Percentiles rank a stretch among this genome's conserved stretches.
Conservation (phyloP, 2,113 vertebrate species). For the Saguinus midas region DNA sequence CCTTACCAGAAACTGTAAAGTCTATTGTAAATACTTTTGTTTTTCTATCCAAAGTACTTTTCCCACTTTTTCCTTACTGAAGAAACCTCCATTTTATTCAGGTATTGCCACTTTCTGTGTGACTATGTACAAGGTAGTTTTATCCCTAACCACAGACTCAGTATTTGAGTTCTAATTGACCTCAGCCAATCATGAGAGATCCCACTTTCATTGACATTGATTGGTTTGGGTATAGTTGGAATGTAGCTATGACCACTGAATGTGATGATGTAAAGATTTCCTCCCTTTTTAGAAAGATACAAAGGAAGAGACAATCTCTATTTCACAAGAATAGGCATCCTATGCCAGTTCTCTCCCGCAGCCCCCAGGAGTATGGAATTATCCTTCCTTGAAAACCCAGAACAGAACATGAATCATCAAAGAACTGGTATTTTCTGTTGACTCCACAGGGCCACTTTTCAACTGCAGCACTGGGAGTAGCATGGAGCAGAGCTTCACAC, state of each 20-base stretch:
- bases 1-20: not conserved
- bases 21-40: not conserved
- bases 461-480: not conserved
- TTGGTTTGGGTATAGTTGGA: not conserved
- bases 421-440: accelerated
- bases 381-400: not conserved
- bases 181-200: not conserved
- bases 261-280: not conserved
- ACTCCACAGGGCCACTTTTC: not conserved
- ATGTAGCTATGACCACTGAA: not conserved
- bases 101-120: not conserved
- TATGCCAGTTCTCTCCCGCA: not conserved
- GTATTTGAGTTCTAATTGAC: not conserved
- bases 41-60: not conserved
- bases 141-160: not conserved
- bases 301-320: not conserved
- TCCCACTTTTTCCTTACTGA: not conserved
- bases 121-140: not conserved
- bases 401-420: not conserved
- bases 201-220: not conserved
- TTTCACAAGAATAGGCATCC: not conserved
- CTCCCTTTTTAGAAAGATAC: not conserved
- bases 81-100: not conserved
- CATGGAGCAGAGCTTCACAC: not conserved
- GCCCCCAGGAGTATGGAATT: not conserved